Evolutionary conservation across 2,888 invertebrate genomes (phyloP).

Genomic region (Alsophila aescularia): DNA sequence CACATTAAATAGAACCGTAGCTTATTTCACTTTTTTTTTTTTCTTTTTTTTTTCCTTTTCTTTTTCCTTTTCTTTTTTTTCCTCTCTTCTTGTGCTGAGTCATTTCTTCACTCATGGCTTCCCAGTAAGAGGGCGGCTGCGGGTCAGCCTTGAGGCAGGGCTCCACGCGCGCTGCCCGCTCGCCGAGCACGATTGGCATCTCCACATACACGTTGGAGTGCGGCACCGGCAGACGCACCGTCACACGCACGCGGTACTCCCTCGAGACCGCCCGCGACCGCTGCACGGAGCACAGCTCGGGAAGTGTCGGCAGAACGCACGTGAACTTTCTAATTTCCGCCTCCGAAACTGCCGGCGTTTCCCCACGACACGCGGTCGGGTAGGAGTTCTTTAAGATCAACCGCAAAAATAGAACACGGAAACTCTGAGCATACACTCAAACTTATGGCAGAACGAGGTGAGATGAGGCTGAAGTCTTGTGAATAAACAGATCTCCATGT

Average conservation of each 20-base stretch:
- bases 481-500: no score
- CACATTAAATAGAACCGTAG: no score
- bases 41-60: no score
- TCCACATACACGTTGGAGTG: conserved; percentile 20
- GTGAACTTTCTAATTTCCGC: background rate
- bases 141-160: background rate
- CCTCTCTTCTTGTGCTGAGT: no score
- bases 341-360: background rate
- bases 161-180: background rate
- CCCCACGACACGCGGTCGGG: conserved; percentile 2
- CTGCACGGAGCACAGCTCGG: conserved; percentile 16
- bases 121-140: conserved; percentile 38
- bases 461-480: no score
- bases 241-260: conserved; percentile 25
- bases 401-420: no score
- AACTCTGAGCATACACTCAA: no score
- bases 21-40: no score
- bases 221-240: conserved; percentile 24
- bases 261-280: conserved; percentile 14
- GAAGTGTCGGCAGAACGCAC: conserved; percentile 17
- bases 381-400: no score
- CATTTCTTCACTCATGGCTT: conserved; percentile 33
- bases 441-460: no score
- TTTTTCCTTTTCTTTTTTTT: no score
- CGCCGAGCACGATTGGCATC: conserved; percentile 25